These are phyloP conservation scores for Galeopterus variegatus DNA, from an alignment of 2,113 vertebrate species.

Conservation along the genomic window DNA sequence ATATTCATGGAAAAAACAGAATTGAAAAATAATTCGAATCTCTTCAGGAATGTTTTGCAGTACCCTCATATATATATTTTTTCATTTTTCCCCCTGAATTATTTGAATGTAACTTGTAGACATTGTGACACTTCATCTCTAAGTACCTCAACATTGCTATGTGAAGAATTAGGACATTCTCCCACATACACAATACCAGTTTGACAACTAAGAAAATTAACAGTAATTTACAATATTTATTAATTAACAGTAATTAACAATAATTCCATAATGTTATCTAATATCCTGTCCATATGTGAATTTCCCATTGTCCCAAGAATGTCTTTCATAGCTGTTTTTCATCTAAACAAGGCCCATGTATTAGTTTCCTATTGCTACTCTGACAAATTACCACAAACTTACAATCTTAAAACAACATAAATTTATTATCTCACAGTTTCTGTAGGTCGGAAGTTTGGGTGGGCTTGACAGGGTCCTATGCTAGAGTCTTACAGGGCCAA, in stretches of 20 bases:
- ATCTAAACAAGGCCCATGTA: background rate
- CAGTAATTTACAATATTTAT: background rate
- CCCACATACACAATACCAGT: background rate
- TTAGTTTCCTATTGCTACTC: background rate
- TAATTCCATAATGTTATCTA: background rate
- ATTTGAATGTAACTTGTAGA: background rate
- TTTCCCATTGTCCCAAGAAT: background rate
- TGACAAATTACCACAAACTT: background rate
- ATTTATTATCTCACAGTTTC: background rate
- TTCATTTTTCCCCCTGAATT: background rate
- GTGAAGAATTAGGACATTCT: background rate
- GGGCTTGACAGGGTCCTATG: background rate
- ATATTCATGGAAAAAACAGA: too few relatives aligned
- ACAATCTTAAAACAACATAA: background rate
- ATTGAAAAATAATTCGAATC: too few relatives aligned
- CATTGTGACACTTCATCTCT: too few relatives aligned
- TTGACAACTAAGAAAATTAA: conserved; percentile 15
- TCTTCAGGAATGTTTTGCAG: too few relatives aligned
- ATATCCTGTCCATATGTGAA: background rate
- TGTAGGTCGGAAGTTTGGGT: background rate
- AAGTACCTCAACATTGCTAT: background rate
- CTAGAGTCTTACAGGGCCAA: background rate
- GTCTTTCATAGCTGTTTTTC: conserved; percentile 2
- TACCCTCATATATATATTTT: too few relatives aligned
- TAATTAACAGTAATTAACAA: background rate